Evolutionary conservation across 2,797 vertebrate genomes (phyloP), one percentile per base, ranked within the genome.

Genomic region (Lophotriccus pileatus): DNA sequence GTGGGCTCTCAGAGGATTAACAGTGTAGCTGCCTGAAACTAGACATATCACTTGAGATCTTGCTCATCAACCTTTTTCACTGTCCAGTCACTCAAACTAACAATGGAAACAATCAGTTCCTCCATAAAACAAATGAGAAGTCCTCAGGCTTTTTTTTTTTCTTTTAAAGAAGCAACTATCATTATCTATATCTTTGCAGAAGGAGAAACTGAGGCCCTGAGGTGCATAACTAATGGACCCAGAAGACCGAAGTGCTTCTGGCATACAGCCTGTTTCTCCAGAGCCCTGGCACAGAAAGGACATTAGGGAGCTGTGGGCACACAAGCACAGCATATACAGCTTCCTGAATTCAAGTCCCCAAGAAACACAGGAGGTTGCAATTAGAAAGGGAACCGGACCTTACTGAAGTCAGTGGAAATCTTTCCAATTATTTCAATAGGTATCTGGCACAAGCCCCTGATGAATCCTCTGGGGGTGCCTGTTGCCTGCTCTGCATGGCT

Each of bases 361-460:
- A 79, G 82, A 91, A 93, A 46, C 47, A 83, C 17, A 3, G 14
- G 25, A 63, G 25, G 28, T 44, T 77, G 39, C 24, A 28, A 86
- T 84, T 88, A 87, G 69, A 63, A 86, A 67, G 3, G 5, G 50
- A 92, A 93, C 53, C 14, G 24, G 81, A 49, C 37, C 62, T 87
- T 44, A 43, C 74, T 39, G 80, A 95, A 91, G n/a, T 85, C 85
- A 66, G 36, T 62, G 68, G 72, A 90, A 90, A 88, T 56, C 49
- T 63, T 90, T 60, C 89, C 81, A 90, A 78, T 84, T 80, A 56
- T 88, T 93, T 81, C 89, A 92, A 90, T 73, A 85, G 64, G 83
- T 80, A 70, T 68, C 63, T 90, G 83, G 88, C 72, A 87, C 25
- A 68, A 68, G 50, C 41, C 62, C 15, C 49, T 67, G 69, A 67